Evolutionary conservation across 2,113 vertebrate genomes (phyloP).

Genomic region (Cyphomyrus discorhynchus): DNA sequence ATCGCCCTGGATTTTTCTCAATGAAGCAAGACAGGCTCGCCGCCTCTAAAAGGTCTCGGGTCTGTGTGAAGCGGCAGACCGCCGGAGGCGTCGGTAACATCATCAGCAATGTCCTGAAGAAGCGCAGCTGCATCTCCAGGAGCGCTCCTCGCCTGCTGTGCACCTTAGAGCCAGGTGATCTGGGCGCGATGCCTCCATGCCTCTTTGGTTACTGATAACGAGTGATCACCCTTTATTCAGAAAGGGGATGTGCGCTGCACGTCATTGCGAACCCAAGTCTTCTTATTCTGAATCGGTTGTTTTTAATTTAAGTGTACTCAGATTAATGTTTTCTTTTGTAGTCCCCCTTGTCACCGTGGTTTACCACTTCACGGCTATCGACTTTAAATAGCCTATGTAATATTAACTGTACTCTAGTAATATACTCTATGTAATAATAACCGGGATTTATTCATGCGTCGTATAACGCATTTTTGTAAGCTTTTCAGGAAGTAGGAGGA

Average conservation of each 20-base stretch:
- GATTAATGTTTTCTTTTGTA: not conserved
- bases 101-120: constrained; percentile 92
- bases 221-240: not conserved
- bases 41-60: constrained; percentile 71
- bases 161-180: constrained; percentile 89
- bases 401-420: not conserved
- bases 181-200: no score
- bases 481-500: constrained; percentile 46
- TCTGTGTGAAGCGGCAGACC: constrained; percentile 67
- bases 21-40: constrained; percentile 81
- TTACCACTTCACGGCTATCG: not conserved
- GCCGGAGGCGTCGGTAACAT: constrained; percentile 79
- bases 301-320: not conserved
- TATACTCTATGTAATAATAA: not conserved
- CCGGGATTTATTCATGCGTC: not conserved
- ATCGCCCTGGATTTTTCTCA: constrained; percentile 17
- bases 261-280: not conserved
- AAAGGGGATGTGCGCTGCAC: not conserved
- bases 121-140: constrained; percentile 85
- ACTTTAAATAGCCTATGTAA: not conserved
- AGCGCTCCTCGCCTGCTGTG: constrained; percentile 91
- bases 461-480: constrained; percentile 20
- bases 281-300: not conserved
- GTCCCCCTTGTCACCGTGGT: not conserved
- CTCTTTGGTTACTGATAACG: not conserved